Evolutionary conservation across 2,113 vertebrate genomes (phyloP).

Genomic region (Falcunculus frontatus): DNA sequence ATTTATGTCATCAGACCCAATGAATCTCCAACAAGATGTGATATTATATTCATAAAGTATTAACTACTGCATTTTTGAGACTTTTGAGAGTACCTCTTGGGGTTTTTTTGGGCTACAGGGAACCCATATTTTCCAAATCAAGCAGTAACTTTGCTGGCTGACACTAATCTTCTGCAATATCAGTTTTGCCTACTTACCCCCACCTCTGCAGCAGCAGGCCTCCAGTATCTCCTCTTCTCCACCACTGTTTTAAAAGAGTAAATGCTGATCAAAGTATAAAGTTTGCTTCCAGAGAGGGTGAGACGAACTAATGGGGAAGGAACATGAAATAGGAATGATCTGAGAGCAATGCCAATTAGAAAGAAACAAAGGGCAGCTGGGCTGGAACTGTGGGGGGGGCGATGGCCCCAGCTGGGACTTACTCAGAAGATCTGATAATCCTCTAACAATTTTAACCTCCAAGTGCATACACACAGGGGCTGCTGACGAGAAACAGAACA

Average conservation of each 20-base stretch:
- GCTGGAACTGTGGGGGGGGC: neutral
- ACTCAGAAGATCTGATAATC: neutral
- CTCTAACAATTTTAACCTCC: neutral
- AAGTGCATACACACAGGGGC: neutral
- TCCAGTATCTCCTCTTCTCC: neutral
- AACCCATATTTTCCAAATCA: neutral
- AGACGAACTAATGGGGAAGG: neutral
- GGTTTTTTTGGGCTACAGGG: neutral
- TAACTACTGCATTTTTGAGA: neutral
- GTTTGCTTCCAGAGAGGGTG: neutral
- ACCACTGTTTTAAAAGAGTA: neutral
- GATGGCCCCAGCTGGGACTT: neutral
- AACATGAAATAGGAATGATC: neutral
- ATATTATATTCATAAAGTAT: neutral
- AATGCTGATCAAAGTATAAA: neutral
- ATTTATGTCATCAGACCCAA: neutral
- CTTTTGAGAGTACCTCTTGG: neutral
- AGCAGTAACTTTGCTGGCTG: neutral
- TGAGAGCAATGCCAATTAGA: neutral
- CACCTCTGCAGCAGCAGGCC: neutral
- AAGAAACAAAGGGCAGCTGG: neutral
- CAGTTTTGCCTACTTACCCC: neutral
- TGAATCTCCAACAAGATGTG: neutral
- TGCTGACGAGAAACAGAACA: neutral
- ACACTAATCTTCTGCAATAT: rapidly evolving